Evolutionary conservation across 2,888 invertebrate species (phyloP).

Genomic region (Polietes domitor): DNA sequence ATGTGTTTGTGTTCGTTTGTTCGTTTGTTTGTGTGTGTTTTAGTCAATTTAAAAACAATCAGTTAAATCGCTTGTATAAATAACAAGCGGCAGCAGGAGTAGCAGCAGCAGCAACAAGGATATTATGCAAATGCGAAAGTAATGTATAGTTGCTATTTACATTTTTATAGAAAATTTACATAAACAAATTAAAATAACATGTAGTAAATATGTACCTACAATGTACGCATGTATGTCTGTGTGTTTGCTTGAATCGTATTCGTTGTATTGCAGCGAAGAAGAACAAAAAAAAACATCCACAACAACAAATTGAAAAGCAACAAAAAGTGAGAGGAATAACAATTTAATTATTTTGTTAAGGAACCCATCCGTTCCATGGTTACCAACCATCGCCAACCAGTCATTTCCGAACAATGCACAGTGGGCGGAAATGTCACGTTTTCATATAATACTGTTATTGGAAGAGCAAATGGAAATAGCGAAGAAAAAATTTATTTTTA

Average conservation of each 20-base stretch:
- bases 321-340: constrained; percentile 26
- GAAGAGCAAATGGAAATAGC: too few relatives aligned
- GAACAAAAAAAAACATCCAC: background rate
- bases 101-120: constrained; percentile 35
- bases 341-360: constrained; percentile 40
- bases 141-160: constrained; percentile 46
- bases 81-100: too few relatives aligned
- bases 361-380: background rate
- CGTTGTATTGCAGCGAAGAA: constrained; percentile 11
- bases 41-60: constrained; percentile 66
- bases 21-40: constrained; percentile 26
- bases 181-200: constrained; percentile 58
- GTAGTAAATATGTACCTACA: background rate
- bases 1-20: constrained; percentile 36
- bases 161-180: constrained; percentile 61
- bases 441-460: too few relatives aligned
- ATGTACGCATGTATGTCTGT: background rate
- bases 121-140: constrained; percentile 58
- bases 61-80: constrained; percentile 53
- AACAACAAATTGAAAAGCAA: constrained; percentile 37
- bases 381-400: background rate
- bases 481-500: too few relatives aligned
- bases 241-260: background rate
- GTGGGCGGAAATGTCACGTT: background rate
- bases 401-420: background rate